A percentile compares a stretch with the other conserved stretches of the same genome.
phyloP scores from a whole-genome alignment of 2,113 vertebrate genomes.

The Propithecus coquereli region DNA sequence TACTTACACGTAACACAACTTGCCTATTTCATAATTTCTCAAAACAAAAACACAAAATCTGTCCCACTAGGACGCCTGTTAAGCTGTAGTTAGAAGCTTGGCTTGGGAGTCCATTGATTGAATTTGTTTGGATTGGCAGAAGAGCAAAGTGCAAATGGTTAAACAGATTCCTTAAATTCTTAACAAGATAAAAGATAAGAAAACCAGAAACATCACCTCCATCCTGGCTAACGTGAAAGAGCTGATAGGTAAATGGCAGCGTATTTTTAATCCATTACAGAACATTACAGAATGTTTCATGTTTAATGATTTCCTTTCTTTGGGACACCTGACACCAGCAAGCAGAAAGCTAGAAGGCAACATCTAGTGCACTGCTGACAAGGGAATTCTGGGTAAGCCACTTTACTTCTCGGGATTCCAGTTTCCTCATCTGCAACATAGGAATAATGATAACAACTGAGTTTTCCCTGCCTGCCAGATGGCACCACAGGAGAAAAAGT shows the following conservation, averaged over 20 bases:
- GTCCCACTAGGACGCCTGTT: background rate
- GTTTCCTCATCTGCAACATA: background rate
- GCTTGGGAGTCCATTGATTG: background rate
- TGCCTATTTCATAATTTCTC: background rate
- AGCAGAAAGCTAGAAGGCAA: background rate
- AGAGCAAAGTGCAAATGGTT: background rate
- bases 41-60: background rate
- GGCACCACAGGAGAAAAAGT: background rate
- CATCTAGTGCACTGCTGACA: background rate
- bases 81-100: background rate
- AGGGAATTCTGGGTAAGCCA: background rate
- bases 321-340: background rate
- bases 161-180: background rate
- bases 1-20: background rate
- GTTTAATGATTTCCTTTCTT: background rate
- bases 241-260: background rate
- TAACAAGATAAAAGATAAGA: background rate
- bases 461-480: background rate
- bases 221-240: background rate
- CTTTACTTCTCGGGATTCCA: background rate
- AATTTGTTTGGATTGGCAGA: background rate
- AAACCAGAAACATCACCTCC: background rate
- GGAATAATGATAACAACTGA: background rate
- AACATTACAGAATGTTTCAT: too few relatives aligned
- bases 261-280: background rate